phyloP scores from a whole-genome alignment of 1,140 invertebrate genomes.

The Lasaia peninsularis region DNA sequence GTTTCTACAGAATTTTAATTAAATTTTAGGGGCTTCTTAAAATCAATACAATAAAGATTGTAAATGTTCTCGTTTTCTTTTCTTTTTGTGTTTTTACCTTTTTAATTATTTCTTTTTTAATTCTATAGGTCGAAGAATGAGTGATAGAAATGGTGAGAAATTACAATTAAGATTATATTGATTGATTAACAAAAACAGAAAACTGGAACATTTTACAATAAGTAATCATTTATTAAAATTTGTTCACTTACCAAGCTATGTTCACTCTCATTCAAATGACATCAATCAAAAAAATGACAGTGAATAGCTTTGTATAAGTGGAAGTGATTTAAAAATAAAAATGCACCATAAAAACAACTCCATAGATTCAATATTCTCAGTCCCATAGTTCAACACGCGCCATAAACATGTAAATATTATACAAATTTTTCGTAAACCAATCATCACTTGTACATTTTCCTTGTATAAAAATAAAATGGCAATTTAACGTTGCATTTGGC shows the following conservation, averaged over 20 bases:
- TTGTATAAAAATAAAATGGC: slow-evolving; percentile 12
- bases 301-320: too few relatives aligned
- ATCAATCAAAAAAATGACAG: too few relatives aligned
- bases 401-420: slow-evolving; percentile 6
- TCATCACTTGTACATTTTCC: slow-evolving; percentile 7
- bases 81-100: too few relatives aligned
- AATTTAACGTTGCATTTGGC: slow-evolving; percentile 11
- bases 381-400: background rate
- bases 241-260: too few relatives aligned
- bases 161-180: too few relatives aligned
- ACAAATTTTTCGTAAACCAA: slow-evolving; percentile 6
- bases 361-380: slow-evolving; percentile 6
- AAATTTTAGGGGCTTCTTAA: background rate
- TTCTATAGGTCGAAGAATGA: too few relatives aligned
- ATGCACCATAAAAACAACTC: slow-evolving; percentile 6
- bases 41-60: too few relatives aligned
- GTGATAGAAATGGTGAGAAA: too few relatives aligned
- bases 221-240: too few relatives aligned
- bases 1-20: background rate
- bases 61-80: too few relatives aligned
- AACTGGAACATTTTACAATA: background rate
- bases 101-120: too few relatives aligned
- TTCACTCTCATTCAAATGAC: too few relatives aligned
- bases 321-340: background rate
- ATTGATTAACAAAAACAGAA: background rate